phyloP scores from a whole-genome alignment of 2,888 invertebrate species.

The Nineta flava region DNA sequence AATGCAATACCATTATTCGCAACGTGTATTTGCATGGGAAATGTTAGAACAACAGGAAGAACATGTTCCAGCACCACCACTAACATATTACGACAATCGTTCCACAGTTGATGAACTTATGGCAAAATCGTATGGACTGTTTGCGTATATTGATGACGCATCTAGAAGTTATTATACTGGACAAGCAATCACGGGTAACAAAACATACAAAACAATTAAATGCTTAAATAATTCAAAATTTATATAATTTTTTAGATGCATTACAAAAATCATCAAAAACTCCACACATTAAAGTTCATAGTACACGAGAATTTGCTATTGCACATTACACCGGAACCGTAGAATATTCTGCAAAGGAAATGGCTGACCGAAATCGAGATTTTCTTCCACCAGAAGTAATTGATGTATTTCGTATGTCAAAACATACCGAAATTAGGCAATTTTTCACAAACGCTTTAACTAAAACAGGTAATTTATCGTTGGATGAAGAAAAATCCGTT shows the following conservation, averaged over 20 bases:
- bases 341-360: constrained; percentile 65
- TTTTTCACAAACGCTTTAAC: constrained; percentile 75
- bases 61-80: constrained; percentile 49
- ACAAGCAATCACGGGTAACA: constrained; percentile 54
- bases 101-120: constrained; percentile 75
- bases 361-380: constrained; percentile 81
- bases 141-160: constrained; percentile 77
- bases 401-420: constrained; percentile 66
- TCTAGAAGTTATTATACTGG: constrained; percentile 56
- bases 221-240: not conserved
- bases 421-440: constrained; percentile 48
- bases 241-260: constrained; percentile 29
- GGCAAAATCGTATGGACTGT: constrained; percentile 65
- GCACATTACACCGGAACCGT: constrained; percentile 86
- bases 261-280: constrained; percentile 35
- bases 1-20: constrained; percentile 84
- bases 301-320: constrained; percentile 59
- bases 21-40: constrained; percentile 83
- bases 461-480: constrained; percentile 68
- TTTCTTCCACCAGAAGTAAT: constrained; percentile 82
- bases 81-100: constrained; percentile 79
- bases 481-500: constrained; percentile 24
- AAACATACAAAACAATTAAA: not conserved
- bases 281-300: constrained; percentile 36
- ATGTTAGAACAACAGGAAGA: constrained; percentile 64